Evolutionary conservation across 2,797 vertebrate genomes (phyloP), one percentile per base, ranked within the genome.

Genomic region (Falco novaeseelandiae): DNA sequence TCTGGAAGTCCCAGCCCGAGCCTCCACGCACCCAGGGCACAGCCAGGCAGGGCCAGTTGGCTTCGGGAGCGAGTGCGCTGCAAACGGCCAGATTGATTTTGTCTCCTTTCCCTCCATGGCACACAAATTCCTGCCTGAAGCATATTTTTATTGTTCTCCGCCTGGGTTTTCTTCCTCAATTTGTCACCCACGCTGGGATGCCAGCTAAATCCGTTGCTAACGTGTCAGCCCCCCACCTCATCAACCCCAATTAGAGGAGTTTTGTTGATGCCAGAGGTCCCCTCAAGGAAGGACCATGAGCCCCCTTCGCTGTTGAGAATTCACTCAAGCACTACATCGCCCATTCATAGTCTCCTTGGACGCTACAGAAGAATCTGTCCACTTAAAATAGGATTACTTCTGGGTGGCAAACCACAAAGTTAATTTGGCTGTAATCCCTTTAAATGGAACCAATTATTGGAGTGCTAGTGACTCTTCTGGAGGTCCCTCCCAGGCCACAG

Each of bases 371-470:
- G 80, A 78, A 90, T 95, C 93, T 94, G 95, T 90, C 96, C 96
- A 92, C 93, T 97, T 94, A 82, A 57, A 66, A 94, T 15, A 91
- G 94, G 96, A 97, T 98, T 93, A 97, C 96, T 98, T 96, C 97
- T 96, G 97, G 92, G 94, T 97, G 96, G 97, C 93, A 97, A 97
- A 90, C 89, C 22, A 92, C 90, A 79, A 97, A 95, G 91, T 95
- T 97, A 96, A 97, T 96, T 98, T 97, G 97, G 92, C 92, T 97
- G 27, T 97, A 97, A 98, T 97, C 93, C 95, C 95, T 97, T 98
- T 96, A 97, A 98, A 97, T 18, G 59, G 97, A 97, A 97, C 90
- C 97, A 93, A 93, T 97, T 97, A 98, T 71, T 94, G 93, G 94
- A 97, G 95, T 8, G 72, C 85, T 95, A 93, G 93, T 85, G 97